Conservation (phyloP, 2,888 invertebrate genomes). For the Sphaerophoria taeniata region DNA sequence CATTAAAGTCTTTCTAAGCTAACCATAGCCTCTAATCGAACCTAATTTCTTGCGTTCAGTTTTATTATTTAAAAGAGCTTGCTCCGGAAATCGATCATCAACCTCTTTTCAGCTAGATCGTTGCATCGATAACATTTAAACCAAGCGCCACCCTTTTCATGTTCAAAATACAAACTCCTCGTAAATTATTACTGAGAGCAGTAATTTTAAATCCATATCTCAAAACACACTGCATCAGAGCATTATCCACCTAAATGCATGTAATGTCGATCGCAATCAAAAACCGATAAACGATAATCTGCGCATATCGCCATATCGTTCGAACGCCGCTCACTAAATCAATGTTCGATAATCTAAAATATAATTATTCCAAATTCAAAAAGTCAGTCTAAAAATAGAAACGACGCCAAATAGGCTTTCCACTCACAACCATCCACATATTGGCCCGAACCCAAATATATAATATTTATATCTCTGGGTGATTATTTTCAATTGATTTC, state of each 20-base stretch:
- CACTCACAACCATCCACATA: no score
- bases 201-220: conserved; percentile 35
- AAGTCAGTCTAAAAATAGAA: not conserved
- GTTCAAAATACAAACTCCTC: conserved; percentile 13
- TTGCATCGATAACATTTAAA: conserved; percentile 13
- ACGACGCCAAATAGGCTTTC: conserved; percentile 20
- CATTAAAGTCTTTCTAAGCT: no score
- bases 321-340: conserved; percentile 59
- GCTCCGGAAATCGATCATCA: conserved; percentile 1
- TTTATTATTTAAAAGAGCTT: no score
- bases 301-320: conserved; percentile 7
- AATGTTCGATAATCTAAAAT: conserved; percentile 46
- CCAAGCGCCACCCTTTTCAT: conserved; percentile 65
- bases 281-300: conserved; percentile 68
- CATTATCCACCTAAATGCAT: conserved; percentile 21
- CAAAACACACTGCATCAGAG: not conserved
- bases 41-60: no score
- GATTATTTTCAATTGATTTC: conserved; percentile 48
- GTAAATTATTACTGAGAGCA: conserved; percentile 28
- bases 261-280: conserved; percentile 52
- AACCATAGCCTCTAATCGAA: no score
- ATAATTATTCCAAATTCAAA: conserved; percentile 48
- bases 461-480: not conserved
- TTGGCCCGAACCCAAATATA: not conserved
- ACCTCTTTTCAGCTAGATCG: not conserved